Evolutionary conservation across 1,140 invertebrate genomes (phyloP).

Genomic region (Hyles euphorbiae): DNA sequence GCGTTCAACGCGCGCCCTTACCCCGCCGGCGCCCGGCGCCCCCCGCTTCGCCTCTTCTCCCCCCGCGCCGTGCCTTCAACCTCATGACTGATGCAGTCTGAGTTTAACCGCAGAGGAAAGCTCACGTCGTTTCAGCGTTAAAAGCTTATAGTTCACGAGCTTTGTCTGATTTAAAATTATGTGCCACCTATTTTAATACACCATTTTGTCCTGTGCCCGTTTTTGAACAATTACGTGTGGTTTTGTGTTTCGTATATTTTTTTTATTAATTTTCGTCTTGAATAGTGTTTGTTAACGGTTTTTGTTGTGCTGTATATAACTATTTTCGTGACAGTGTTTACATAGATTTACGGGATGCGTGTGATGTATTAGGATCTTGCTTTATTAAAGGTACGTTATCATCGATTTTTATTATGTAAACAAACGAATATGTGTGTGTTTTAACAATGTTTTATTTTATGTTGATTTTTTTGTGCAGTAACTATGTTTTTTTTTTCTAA

Average conservation of each 20-base stretch:
- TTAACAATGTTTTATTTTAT: too few species aligned
- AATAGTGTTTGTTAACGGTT: constrained; percentile 44
- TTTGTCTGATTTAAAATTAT: constrained; percentile 55
- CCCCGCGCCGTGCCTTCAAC: constrained; percentile 30
- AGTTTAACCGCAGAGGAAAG: constrained; percentile 24
- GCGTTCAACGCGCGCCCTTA: constrained; percentile 42
- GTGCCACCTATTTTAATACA: constrained; percentile 36
- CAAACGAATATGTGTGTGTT: not conserved
- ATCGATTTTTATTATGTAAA: not conserved
- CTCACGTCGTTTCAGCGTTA: constrained; percentile 30
- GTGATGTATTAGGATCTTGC: constrained; percentile 39
- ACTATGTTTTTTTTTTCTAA: too few species aligned
- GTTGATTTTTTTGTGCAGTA: too few species aligned
- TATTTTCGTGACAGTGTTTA: constrained; percentile 56
- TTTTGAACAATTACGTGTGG: constrained; percentile 37
- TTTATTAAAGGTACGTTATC: constrained; percentile 44
- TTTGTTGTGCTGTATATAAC: constrained; percentile 46
- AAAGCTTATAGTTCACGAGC: constrained; percentile 61
- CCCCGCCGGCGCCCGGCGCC: constrained; percentile 29
- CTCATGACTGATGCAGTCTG: constrained; percentile 56
- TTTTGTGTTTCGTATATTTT: constrained; percentile 23
- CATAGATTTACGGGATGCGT: constrained; percentile 48
- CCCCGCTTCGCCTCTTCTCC: constrained; percentile 45
- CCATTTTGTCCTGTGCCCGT: constrained; percentile 18
- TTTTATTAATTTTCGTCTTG: constrained; percentile 25